A percentile compares a stretch with the other conserved stretches of the same genome.
Evolutionary conservation across 2,797 vertebrate genomes (phyloP).

Genomic region (Pangasius mekongensis): DNA sequence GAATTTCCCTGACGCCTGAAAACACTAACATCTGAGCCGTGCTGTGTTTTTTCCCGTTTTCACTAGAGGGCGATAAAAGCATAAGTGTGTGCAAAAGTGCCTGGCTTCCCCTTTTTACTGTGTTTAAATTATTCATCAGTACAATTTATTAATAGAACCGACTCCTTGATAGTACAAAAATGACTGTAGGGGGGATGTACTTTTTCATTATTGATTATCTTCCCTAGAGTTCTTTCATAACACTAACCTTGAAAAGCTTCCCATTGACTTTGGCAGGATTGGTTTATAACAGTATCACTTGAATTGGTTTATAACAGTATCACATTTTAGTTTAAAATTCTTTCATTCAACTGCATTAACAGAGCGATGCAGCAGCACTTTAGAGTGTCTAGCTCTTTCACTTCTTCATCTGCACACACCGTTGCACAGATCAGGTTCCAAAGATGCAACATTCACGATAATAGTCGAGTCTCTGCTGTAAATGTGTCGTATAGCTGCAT

Average conservation of each 20-base stretch:
- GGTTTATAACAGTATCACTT: neutral
- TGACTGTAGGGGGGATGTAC: slow-evolving; percentile 8
- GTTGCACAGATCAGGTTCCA: neutral
- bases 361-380: neutral
- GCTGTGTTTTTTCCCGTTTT: neutral
- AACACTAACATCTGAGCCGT: neutral
- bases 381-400: neutral
- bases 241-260: slow-evolving; percentile 5
- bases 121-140: slow-evolving; percentile 35
- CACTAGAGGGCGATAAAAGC: slow-evolving; percentile 59
- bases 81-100: neutral
- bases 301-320: neutral
- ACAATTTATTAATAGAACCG: slow-evolving; percentile 32
- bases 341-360: too few relatives aligned
- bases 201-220: slow-evolving; percentile 35
- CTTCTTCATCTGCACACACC: neutral
- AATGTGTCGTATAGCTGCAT: neutral
- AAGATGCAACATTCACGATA: neutral
- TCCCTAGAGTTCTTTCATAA: neutral
- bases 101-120: neutral
- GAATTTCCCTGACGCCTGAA: neutral
- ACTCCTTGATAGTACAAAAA: slow-evolving; percentile 17
- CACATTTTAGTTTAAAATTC: neutral
- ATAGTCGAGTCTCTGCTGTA: neutral
- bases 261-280: neutral